These are phyloP conservation scores for Amphiprion percula DNA, from an alignment of 2,113 vertebrate species.

Conservation along the genomic window DNA sequence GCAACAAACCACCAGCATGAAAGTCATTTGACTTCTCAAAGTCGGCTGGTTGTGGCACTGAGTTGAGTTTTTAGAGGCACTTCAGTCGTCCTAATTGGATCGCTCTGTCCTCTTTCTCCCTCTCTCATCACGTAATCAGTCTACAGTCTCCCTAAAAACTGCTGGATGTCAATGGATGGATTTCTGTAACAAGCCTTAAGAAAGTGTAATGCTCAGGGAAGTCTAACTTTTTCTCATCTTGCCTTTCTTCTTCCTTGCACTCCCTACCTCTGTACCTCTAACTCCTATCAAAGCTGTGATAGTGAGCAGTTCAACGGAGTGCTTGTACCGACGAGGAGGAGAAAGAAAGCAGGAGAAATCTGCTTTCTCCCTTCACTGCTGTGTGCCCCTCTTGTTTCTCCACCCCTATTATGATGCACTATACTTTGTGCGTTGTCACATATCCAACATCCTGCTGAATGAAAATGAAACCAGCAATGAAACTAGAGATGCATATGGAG, in stretches of 20 bases:
- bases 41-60: conserved; percentile 36
- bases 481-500: conserved; percentile 38
- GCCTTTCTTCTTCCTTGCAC: conserved; percentile 13
- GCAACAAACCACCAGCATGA: conserved; percentile 27
- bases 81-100: conserved; percentile 71
- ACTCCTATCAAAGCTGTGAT: conserved; percentile 50
- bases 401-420: conserved; percentile 45
- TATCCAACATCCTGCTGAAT: conserved; percentile 46
- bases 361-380: conserved; percentile 37
- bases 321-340: conserved; percentile 44
- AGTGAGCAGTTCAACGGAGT: conserved; percentile 46
- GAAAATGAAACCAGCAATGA: conserved; percentile 43
- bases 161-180: conserved; percentile 44
- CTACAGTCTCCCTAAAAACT: conserved; percentile 25
- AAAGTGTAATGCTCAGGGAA: conserved; percentile 49
- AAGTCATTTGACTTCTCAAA: conserved; percentile 45
- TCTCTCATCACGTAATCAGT: conserved; percentile 68
- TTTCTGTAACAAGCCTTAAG: conserved; percentile 54
- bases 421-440: conserved; percentile 56
- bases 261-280: conserved; percentile 35
- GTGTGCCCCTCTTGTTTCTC: conserved; percentile 11
- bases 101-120: conserved; percentile 31
- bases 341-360: conserved; percentile 26
- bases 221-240: conserved; percentile 45
- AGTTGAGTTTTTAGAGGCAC: conserved; percentile 57